Base-by-base conservation (phyloP, 1,140 invertebrate species). In the Trinorchestia longiramus region DNA sequence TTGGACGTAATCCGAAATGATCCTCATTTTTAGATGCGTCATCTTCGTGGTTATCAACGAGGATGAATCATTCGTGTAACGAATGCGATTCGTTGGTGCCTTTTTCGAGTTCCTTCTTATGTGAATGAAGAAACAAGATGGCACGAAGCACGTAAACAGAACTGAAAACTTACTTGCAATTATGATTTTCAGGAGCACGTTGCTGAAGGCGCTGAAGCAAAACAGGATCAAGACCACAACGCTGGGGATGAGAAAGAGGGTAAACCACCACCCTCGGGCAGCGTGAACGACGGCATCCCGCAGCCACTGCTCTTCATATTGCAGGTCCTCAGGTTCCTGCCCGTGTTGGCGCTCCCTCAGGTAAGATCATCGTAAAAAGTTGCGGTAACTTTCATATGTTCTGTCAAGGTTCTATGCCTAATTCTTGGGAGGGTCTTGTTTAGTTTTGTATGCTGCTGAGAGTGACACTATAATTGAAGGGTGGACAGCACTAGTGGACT, bases 291-390 rank as follows among this genome's bases (percentile, higher is more conserved):
- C 44, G 40, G 44, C 92, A 94, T 94, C 41, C 92, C 92, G 19
- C 92, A 45, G 43, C 92, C 92, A 3, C 92, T 94, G 92, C 44
- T 94, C 8, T 28, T 98, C 87, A 97, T 98, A 95, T 98, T 99
- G 88, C 99, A 99, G 97, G 97, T 98, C 62, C 97, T 99, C 91
- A 97, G 99, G 96, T 98, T 98, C 95, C 97, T 99, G 15, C 99
- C 99, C 57, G 98, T 99, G 97, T 98, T 99, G 36, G 99, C 99
- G 42, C 97, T 99, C 97, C 99, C 99, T 36, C 98, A 99, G 91
- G 95, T 88, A 94, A 96, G n/a, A 0, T 62, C 53, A 77, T 11
- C 15, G 3, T 77, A 28, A 3, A 11, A 77, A 36, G 62, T 36
- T 11, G 28, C 36, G 28, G 15, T 36, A 3, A 77, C 3, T 77